phyloP scores from a whole-genome alignment of 1,140 invertebrate genomes.

The Saccostrea glomerata region DNA sequence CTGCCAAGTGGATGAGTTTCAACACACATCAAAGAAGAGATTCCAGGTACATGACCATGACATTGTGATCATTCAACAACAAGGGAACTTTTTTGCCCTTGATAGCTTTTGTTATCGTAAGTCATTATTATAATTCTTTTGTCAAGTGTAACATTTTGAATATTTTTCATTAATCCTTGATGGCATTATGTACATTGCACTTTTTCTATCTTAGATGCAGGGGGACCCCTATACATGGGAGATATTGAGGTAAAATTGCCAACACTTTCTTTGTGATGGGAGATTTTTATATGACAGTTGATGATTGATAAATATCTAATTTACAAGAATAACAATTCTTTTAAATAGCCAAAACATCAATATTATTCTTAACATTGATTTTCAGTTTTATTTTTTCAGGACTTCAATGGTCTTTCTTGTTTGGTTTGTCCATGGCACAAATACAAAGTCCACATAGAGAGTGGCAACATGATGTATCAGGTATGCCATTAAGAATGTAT shows the following conservation, averaged over 20 bases:
- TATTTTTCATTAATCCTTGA: too few species aligned
- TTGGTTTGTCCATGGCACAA: conserved; percentile 69
- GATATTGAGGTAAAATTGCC: conserved; percentile 65
- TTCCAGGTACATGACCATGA: conserved; percentile 55
- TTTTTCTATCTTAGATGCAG: conserved; percentile 63
- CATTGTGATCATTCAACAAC: conserved; percentile 59
- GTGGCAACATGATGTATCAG: conserved; percentile 66
- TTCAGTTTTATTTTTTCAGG: conserved; percentile 53
- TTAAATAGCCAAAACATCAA: too few species aligned
- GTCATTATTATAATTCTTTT: conserved; percentile 10
- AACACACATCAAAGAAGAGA: conserved; percentile 54
- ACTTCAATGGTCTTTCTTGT: conserved; percentile 61
- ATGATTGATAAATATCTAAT: too few species aligned
- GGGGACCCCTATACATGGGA: conserved; percentile 66
- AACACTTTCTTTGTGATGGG: too few species aligned
- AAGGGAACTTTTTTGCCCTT: conserved; percentile 60
- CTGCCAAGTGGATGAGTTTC: conserved; percentile 57
- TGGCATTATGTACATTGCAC: too few species aligned
- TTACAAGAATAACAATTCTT: too few species aligned
- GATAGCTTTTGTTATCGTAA: conserved; percentile 70
- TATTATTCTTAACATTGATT: too few species aligned
- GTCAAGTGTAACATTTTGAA: too few species aligned
- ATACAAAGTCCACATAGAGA: conserved; percentile 64
- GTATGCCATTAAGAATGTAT: conserved; percentile 34
- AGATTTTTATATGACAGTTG: too few species aligned